Base-by-base conservation (phyloP, 2,888 invertebrate genomes). In the Clusia tigrina region DNA sequence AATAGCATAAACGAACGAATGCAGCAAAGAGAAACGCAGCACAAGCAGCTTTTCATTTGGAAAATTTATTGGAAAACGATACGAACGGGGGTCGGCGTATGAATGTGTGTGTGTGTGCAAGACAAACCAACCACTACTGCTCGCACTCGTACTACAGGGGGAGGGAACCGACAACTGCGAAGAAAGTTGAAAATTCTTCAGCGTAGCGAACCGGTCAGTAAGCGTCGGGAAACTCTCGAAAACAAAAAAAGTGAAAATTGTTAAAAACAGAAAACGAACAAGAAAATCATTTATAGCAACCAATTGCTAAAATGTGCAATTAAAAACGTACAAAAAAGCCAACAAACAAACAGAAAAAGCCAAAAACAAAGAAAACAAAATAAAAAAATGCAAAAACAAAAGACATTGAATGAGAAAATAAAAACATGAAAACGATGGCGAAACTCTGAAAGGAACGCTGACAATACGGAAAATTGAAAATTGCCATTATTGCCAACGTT, bases 371-470 rank as follows among this genome's bases (percentile, higher is more conserved):
- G 20, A 32, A 15, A 22, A 15, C 12, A 20, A 52, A 37, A 59
- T 23, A 59, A 12, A 15, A 12, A 12, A 53, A 53, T 22, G 60
- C 15, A 48, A 55, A 38, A 55, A 22, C 18, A 9, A n/a, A n/a
- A 6, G 42, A 42, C 6, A 12, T 12, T 32, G 32, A 32, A 9
- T 32, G 32, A 32, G 32, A 26, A 54, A 54, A 54, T 32, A 25
- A 18, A 53, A 53, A 53, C 5, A 20, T 22, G 10, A n/a, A 5
- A 54, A 12, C 12, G 26, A 54, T 10, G 10, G 54, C 25, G 24
- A 54, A 62, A 62, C 3, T 42, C 24, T 52, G 12, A 24, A 15
- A 26, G 54, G 55, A 63, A 25, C 51, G 63, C 63, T 63, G 63
- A 63, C 51, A 54, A 18, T 59, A 59, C 59, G 55, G 55, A 55